Base-by-base conservation (phyloP, 2,113 vertebrate species). In the Cinclus mexicanus region DNA sequence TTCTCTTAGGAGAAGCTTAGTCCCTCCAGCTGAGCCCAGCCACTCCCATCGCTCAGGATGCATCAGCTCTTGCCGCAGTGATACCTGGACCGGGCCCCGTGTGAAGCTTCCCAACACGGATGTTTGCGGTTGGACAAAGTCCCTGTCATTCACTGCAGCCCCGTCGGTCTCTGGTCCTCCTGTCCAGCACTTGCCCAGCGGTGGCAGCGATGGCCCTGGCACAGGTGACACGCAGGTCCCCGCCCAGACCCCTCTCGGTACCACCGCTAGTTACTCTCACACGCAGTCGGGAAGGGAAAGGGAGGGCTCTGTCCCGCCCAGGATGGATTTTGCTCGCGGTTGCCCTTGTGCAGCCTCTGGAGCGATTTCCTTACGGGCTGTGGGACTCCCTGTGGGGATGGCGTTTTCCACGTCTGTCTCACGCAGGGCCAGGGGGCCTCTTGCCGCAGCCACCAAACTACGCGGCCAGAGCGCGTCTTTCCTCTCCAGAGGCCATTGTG, bases 261-360 rank as follows among this genome's bases (percentile, higher is more conserved):
- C 4, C 6, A 0, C 33, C 1, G 47, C 41, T 0, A 2, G 25
- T 5, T 3, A 16, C 14, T 25, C 35, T 24, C 5, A 0, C 1
- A 0, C 4, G 49, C 1, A 1, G 19, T 1, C 0, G 6, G 47
- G 37, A 39, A 22, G 17, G 35, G 35, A 37, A 37, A 8, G 12
- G 24, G 21, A 50, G 53, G 26, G 37, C 19, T 8, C 8, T 14
- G 21, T 49, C 19, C 35, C 59, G 2, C 44, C 21, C 18, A 1
- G 15, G 33, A 12, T 3, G 53, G 29, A 16, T 69, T 53, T 65
- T 8, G 6, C 53, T 39, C 2, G 3, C 5, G 5, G 2, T 8
- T 47, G 39, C 33, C 46, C 42, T n/a, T 21, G 22, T 8, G 50
- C 56, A 78, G 49, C 44, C 50, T 13, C 56, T 39, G 49, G 11